Evolutionary conservation across 1,140 invertebrate genomes (phyloP), one percentile per base, ranked within the genome.

Genomic region (Drosophila paulistorum): DNA sequence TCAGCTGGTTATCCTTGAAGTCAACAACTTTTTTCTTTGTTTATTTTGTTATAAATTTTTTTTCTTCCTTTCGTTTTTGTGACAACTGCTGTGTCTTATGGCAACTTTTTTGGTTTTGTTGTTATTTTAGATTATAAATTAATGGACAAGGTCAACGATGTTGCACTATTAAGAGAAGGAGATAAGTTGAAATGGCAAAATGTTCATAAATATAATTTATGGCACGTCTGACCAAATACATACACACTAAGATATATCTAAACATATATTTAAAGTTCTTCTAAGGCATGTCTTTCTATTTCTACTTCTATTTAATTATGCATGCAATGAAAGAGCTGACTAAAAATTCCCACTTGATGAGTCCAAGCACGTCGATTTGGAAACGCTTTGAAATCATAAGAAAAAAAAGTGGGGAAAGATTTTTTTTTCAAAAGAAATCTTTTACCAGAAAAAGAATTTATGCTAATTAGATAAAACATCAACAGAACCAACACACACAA

Each of bases 1-100:
- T 83, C 83, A 89, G 83, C 83, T 89, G 83, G 84, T 87, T 87
- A 87, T 87, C 83, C 83, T 87, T 87, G 83, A 79, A 74, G 72
- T 87, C 74, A 74, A 78, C 70, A 78, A 74, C 48, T 42, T 66
- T 66, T 65, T 51, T 51, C 26, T 71, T 55, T 48, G 20, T 61
- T 51, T 26, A 35, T 48, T 30, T 30, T 65, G 7, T 51, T 37
- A 63, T 35, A 23, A 10, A 45, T 20, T 26, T 42, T 65, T 76
- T 78, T 57, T 54, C 57, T 20, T 37, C 33, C 55, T 77, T 71
- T 71, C 64, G 58, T 76, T 78, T 77, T 68, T 39, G 48, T 60
- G 74, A 71, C 74, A 71, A 65, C 74, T 37, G 72, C 74, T 68
- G 74, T 77, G 35, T 71, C 68, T 39, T 68, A 86, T 86, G 83